Evolutionary conservation across 2,888 invertebrate genomes (phyloP).

Genomic region (Xestoiulus laeticollis): DNA sequence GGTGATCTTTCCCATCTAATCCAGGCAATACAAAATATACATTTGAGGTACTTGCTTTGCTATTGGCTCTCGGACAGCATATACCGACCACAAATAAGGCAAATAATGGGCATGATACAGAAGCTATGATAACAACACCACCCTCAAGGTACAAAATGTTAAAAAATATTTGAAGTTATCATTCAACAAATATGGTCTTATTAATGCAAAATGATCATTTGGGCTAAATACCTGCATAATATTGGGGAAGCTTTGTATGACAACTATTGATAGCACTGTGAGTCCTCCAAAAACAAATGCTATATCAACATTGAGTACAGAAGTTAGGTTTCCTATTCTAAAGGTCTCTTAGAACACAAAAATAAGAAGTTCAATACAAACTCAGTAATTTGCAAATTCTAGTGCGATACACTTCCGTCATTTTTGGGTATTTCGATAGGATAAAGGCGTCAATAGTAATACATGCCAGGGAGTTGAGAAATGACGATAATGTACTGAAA

Average conservation of each 20-base stretch:
- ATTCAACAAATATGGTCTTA: neutral
- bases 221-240: conserved; percentile 23
- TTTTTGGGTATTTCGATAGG: neutral
- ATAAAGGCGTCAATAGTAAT: conserved; percentile 30
- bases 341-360: neutral
- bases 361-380: neutral
- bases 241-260: conserved; percentile 8
- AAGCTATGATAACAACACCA: neutral
- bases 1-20: neutral
- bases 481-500: conserved; percentile 35
- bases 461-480: conserved; percentile 1
- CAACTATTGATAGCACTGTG: neutral
- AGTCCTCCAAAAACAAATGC: conserved; percentile 35
- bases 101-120: conserved; percentile 21
- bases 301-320: neutral
- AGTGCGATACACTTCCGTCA: neutral
- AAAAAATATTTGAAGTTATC: neutral
- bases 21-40: neutral
- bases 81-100: conserved; percentile 42
- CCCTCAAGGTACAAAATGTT: neutral
- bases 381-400: conserved; percentile 13
- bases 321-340: neutral
- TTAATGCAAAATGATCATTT: neutral
- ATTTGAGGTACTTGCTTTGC: neutral
- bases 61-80: neutral